A percentile compares a stretch with the other conserved stretches of the same genome.
Conservation (phyloP, 2,797 vertebrate species). For the Bradypus variegatus region DNA sequence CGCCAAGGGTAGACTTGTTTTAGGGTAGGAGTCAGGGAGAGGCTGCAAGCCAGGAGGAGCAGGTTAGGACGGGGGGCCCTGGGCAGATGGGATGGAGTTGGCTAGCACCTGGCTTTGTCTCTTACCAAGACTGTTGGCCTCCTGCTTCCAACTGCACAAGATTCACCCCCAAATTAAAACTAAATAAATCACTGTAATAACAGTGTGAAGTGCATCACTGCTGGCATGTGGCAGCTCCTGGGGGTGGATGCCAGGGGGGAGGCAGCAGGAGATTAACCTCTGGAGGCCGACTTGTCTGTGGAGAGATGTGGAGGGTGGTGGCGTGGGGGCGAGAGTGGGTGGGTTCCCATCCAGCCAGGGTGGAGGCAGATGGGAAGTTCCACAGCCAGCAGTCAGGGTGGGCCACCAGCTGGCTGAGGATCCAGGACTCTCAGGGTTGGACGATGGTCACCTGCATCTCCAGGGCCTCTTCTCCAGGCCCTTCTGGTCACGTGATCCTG, state of each 20-base stretch:
- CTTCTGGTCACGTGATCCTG: background rate
- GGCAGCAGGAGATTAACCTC: slow-evolving; percentile 57
- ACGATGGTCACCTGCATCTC: background rate
- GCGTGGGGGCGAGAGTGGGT: background rate
- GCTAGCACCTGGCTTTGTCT: background rate
- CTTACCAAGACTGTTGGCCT: slow-evolving; percentile 56
- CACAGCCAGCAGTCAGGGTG: background rate
- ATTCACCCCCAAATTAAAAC: slow-evolving; percentile 71
- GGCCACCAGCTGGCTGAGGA: background rate
- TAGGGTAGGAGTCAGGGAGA: background rate
- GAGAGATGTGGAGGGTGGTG: background rate
- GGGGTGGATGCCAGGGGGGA: slow-evolving; percentile 22
- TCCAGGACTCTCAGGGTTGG: background rate
- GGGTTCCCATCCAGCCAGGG: background rate
- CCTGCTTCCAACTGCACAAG: slow-evolving; percentile 66
- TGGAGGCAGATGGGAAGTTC: background rate
- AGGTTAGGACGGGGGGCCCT: background rate
- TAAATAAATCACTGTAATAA: slow-evolving; percentile 66
- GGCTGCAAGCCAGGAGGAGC: background rate
- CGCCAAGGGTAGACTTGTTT: background rate
- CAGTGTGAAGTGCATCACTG: slow-evolving; percentile 61
- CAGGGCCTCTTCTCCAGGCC: background rate
- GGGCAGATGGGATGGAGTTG: background rate
- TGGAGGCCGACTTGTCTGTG: slow-evolving; percentile 7
- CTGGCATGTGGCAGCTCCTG: slow-evolving; percentile 51